Percentiles rank a stretch among this genome's conserved stretches.
These are phyloP conservation scores for Amblyteles armatorius DNA, from an alignment of 2,888 invertebrate genomes.

Conservation along the genomic window DNA sequence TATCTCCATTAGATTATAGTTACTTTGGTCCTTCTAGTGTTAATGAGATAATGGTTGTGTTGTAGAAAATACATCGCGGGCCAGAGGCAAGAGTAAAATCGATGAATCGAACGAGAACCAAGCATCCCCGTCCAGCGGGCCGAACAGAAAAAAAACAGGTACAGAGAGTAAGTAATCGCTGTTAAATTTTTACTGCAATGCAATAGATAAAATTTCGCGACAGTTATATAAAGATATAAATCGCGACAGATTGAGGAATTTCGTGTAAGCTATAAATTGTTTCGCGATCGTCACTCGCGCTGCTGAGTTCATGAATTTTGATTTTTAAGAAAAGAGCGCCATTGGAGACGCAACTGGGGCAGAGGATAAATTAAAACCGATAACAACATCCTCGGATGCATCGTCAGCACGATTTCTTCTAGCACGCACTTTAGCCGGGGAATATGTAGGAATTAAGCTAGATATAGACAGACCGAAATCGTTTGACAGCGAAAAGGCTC, in stretches of 20 bases:
- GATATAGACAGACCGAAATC: conserved; percentile 87
- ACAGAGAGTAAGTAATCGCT: conserved; percentile 78
- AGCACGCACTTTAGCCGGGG: conserved; percentile 87
- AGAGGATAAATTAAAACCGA: conserved; percentile 72
- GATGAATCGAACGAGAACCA: conserved; percentile 80
- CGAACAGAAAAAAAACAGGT: conserved; percentile 76
- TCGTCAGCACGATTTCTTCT: conserved; percentile 85
- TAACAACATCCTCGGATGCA: conserved; percentile 71
- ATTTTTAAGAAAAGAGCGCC: conserved; percentile 75
- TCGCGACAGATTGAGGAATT: conserved; percentile 21
- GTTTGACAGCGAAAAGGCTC: conserved; percentile 87
- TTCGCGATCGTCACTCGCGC: conserved; percentile 9
- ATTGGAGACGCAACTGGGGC: conserved; percentile 66
- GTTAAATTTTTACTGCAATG: conserved; percentile 18
- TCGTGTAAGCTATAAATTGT: conserved; percentile 18
- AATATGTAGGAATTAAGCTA: conserved; percentile 89
- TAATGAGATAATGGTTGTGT: conserved; percentile 50
- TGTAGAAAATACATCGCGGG: conserved; percentile 79
- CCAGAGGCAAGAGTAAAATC: conserved; percentile 77
- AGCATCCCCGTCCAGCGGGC: conserved; percentile 73
- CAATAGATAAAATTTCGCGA: background rate
- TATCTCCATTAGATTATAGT: background rate
- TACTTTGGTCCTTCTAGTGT: conserved; percentile 16
- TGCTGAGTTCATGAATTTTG: conserved; percentile 49
- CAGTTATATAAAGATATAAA: background rate